These are phyloP conservation scores for Leptopterna dolabrata DNA, from an alignment of 2,888 invertebrate genomes.

Conservation along the genomic window DNA sequence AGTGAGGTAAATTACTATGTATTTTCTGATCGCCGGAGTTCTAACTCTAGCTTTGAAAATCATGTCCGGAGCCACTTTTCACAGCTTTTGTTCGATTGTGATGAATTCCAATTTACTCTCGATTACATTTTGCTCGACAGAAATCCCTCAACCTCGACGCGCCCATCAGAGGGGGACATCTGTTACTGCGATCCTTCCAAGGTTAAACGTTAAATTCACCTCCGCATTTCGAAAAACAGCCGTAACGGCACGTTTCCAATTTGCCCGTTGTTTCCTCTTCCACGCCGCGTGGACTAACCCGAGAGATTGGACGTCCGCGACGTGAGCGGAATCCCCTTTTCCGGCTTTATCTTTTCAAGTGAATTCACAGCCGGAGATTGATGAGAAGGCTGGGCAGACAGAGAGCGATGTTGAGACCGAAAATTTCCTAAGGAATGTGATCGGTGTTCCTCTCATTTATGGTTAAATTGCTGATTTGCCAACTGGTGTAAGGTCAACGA, in stretches of 20 bases:
- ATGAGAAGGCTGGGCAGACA: not conserved
- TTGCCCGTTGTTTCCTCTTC: not conserved
- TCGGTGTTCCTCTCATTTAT: not conserved
- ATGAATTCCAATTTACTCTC: too few relatives aligned
- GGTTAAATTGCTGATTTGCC: too few relatives aligned
- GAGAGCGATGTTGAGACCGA: not conserved
- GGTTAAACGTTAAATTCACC: not conserved
- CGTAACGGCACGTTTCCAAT: constrained; percentile 3
- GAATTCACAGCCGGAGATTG: not conserved
- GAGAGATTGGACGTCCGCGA: not conserved
- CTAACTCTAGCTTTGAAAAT: too few relatives aligned
- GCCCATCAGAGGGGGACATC: too few relatives aligned
- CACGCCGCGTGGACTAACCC: not conserved
- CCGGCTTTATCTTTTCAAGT: not conserved
- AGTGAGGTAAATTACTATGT: too few relatives aligned
- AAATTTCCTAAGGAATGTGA: not conserved
- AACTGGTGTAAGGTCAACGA: too few relatives aligned
- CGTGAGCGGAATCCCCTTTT: not conserved
- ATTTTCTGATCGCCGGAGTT: too few relatives aligned
- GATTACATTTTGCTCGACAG: too few relatives aligned
- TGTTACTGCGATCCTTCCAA: too few relatives aligned
- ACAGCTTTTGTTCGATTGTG: too few relatives aligned
- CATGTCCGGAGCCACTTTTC: too few relatives aligned
- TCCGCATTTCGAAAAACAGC: not conserved
- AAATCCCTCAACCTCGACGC: too few relatives aligned